phyloP scores from a whole-genome alignment of 2,888 invertebrate species.

The Vanessa cardui region DNA sequence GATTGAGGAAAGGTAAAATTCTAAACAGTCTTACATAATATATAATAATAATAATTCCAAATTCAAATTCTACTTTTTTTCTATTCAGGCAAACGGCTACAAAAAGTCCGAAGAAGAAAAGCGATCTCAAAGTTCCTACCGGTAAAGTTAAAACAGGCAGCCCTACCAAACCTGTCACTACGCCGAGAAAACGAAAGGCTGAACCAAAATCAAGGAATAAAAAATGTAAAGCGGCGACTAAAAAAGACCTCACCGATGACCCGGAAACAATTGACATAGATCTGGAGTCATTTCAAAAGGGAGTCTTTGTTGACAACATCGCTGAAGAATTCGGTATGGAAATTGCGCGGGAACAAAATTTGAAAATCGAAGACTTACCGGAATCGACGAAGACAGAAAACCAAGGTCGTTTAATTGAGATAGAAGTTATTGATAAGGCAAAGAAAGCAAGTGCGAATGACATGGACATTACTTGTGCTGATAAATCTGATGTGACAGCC shows the following conservation, averaged over 20 bases:
- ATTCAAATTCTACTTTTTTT: background rate
- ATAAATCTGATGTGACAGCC: background rate
- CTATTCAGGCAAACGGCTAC: slow-evolving; percentile 17
- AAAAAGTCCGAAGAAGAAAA: slow-evolving; percentile 16
- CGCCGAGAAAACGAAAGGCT: slow-evolving; percentile 31
- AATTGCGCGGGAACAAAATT: slow-evolving; percentile 28
- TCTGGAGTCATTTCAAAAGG: slow-evolving; percentile 25
- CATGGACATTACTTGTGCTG: background rate
- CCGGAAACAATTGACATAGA: slow-evolving; percentile 15
- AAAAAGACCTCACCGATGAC: background rate
- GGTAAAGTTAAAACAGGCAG: slow-evolving; percentile 39
- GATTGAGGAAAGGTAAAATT: slow-evolving; percentile 49
- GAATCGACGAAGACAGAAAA: slow-evolving; percentile 41
- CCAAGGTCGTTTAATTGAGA: slow-evolving; percentile 49
- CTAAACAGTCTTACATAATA: background rate
- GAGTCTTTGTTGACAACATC: background rate
- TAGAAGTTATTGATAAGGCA: slow-evolving; percentile 35
- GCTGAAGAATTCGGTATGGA: slow-evolving; percentile 4
- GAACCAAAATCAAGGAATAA: slow-evolving; percentile 10
- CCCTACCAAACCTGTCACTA: slow-evolving; percentile 34
- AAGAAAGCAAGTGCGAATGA: background rate
- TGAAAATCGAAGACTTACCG: slow-evolving; percentile 45
- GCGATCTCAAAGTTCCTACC: slow-evolving; percentile 29
- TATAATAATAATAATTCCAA: background rate
- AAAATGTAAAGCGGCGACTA: slow-evolving; percentile 26